Evolutionary conservation across 2,888 invertebrate species (phyloP), one percentile per base, ranked within the genome.

Genomic region (Eupsilia transversa): DNA sequence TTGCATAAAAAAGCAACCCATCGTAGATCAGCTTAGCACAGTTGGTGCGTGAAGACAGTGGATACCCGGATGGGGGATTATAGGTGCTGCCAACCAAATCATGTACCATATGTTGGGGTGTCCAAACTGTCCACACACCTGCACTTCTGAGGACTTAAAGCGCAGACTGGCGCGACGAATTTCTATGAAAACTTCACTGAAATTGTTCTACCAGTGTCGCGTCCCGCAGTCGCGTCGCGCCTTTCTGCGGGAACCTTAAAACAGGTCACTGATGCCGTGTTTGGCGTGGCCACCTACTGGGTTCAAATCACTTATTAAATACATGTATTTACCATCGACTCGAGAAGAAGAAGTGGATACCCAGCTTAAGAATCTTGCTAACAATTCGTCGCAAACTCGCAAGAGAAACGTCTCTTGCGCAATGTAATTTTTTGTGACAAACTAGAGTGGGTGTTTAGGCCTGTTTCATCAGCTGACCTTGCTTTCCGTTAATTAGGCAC

Each of bases 401-500:
- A 23, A 82, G 74, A 72, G 84, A 74, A 75, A 84, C 82, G 84
- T 56, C 77, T 77, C 74, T 93, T 94, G 91, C 90, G 91, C 89
- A 93, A 94, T 70, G 68, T 72, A 63, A 84, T 90, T 92, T 91
- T 91, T 92, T 89, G 91, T 92, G 89, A 90, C 89, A 90, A 88
- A 88, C 80, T 89, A 91, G 92, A 92, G 94, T 94, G 93, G 94
- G 94, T 92, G 93, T 88, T 92, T 83, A 90, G 93, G 92, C 89
- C 86, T 88, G 93, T 95, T 95, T 93, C 94, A 89, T 94, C 94
- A 94, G 72, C 63, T 92, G 94, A 94, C 96, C 96, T 96, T 96
- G 96, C 95, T 94, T 92, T 93, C 92, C 90, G 93, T 93, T 96
- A 96, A 96, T 96, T 96, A 96, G 92, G 90, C 93, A 92, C 93